Evolutionary conservation across 2,797 vertebrate genomes (phyloP), one percentile per base, ranked within the genome.

Genomic region (Graptemys geographica): DNA sequence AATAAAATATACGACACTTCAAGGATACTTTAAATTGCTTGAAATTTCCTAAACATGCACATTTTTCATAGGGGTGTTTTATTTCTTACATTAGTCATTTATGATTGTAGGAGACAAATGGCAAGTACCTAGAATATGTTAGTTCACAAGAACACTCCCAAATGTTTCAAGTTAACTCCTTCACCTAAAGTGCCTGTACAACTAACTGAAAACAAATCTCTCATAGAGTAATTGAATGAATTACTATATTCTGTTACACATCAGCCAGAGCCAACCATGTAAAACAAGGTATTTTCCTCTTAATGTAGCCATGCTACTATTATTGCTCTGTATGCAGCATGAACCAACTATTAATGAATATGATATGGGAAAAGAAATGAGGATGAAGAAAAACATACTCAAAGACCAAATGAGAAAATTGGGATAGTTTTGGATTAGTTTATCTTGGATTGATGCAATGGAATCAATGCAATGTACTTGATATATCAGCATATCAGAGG

Each of bases 1-100:
- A 84, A 49, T 95, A 94, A 97, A 97, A 97, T 97, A 96, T 95
- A 96, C 84, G 96, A 96, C 94, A 96, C 93, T 97, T 96, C 96
- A 96, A 93, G 93, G 93, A 96, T 95, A 95, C 95, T 97, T 96
- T 96, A 96, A 93, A 95, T 89, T 91, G 96, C 96, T 96, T 96
- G 96, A 97, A 95, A 90, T 88, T 86, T 90, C 93, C 76, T 89
- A 96, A 97, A 93, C 95, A 83, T 59, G 18, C 92, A 96, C 79
- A 97, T 97, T 96, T 95, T 95, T 97, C 96, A 96, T 90, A 93
- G 92, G 83, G 84, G 8, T 62, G 69, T 52, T 94, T 53, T 90
- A 69, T 81, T 94, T 90, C 86, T 97, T 89, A 11, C 6, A 59
- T 88, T 94, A 2, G 47, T 86, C 7, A 6, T 96, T 95, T 80